phyloP scores from a whole-genome alignment of 2,113 vertebrate species.

The Procavia capensis region DNA sequence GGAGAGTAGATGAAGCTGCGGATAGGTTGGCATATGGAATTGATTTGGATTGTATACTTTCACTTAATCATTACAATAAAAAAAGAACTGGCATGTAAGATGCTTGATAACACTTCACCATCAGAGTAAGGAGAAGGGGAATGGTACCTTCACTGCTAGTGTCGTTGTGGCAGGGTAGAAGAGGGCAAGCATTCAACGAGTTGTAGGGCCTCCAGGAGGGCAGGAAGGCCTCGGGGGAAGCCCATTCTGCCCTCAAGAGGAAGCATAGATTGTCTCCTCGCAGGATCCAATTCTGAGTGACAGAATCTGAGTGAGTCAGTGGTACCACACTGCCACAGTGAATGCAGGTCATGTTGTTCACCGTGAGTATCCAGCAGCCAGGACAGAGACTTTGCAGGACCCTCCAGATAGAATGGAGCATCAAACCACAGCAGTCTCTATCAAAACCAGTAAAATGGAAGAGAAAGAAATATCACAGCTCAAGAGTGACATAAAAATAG shows the following conservation, averaged over 20 bases:
- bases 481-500: not conserved
- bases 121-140: not conserved
- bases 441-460: not conserved
- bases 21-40: too few species aligned
- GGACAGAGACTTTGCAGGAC: not conserved
- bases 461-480: not conserved
- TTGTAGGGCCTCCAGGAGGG: not conserved
- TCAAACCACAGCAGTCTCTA: not conserved
- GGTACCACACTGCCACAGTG: rapidly evolving
- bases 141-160: rapidly evolving
- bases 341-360: not conserved
- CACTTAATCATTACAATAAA: too few species aligned
- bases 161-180: not conserved
- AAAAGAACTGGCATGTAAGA: too few species aligned
- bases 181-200: too few species aligned
- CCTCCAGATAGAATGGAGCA: not conserved
- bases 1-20: too few species aligned
- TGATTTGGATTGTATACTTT: too few species aligned
- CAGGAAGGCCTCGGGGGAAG: not conserved
- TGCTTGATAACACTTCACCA: not conserved
- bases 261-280: not conserved
- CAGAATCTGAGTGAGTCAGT: not conserved
- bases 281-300: not conserved
- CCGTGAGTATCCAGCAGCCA: not conserved
- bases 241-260: not conserved